phyloP scores from a whole-genome alignment of 1,140 invertebrate species.

The Hormaphis cornu region DNA sequence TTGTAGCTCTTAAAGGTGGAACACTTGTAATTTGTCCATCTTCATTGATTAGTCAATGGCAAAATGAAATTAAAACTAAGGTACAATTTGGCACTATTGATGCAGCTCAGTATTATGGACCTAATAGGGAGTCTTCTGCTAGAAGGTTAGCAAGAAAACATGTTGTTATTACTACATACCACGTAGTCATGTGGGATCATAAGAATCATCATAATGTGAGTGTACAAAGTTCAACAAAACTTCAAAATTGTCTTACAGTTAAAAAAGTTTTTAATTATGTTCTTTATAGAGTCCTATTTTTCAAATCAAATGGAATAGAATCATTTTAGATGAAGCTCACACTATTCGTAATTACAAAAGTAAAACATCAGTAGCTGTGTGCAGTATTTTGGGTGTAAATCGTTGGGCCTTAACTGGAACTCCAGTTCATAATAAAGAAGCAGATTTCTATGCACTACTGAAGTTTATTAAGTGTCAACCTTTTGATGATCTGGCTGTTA shows the following conservation, averaged over 20 bases:
- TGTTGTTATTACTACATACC: background rate
- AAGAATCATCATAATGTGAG: background rate
- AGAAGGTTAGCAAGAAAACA: constrained; percentile 40
- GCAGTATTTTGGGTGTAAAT: constrained; percentile 49
- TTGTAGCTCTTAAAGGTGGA: constrained; percentile 45
- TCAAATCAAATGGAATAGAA: constrained; percentile 65
- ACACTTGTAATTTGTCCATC: constrained; percentile 89
- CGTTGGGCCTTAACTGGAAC: constrained; percentile 89
- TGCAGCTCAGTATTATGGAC: constrained; percentile 70
- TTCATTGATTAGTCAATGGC: constrained; percentile 75
- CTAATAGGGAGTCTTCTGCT: constrained; percentile 55
- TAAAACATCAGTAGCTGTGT: constrained; percentile 60
- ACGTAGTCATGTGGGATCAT: background rate
- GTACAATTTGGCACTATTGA: constrained; percentile 52
- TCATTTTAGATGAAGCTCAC: constrained; percentile 90
- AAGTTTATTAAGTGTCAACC: constrained; percentile 75
- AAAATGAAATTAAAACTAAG: constrained; percentile 63
- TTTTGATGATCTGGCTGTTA: constrained; percentile 68
- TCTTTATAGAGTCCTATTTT: constrained; percentile 47
- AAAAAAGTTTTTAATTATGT: background rate
- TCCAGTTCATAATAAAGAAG: constrained; percentile 86
- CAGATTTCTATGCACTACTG: constrained; percentile 77
- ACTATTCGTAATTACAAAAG: constrained; percentile 78
- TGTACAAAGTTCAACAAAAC: background rate
- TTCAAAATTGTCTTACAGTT: background rate